phyloP scores from a whole-genome alignment of 2,113 vertebrate genomes.

The Pelusios castaneus region DNA sequence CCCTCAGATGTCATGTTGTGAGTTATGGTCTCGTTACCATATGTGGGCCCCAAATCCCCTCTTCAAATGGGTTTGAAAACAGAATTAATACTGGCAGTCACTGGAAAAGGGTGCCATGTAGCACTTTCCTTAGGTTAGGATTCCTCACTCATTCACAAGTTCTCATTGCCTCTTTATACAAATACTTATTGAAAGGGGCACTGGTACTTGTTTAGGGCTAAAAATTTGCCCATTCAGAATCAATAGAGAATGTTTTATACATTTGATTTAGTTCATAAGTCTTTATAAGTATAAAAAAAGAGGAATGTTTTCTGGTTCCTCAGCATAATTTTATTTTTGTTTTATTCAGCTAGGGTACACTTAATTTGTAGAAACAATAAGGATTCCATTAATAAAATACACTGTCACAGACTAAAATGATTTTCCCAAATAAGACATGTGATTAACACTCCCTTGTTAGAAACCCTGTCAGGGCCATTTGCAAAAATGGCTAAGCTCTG shows the following conservation, averaged over 20 bases:
- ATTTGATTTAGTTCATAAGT: not conserved
- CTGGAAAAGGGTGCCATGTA: fast-evolving
- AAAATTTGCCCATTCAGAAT: not conserved
- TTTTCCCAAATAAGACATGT: conserved; percentile 6
- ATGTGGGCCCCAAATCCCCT: not conserved
- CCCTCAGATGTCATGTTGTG: fast-evolving
- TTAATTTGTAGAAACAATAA: not conserved
- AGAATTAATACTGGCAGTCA: not conserved
- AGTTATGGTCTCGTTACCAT: fast-evolving
- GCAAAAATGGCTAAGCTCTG: conserved; percentile 26
- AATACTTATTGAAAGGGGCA: not conserved
- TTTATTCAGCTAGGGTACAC: not conserved
- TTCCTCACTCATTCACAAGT: not conserved
- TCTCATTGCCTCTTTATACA: not conserved
- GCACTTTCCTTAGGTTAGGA: not conserved
- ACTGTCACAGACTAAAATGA: not conserved
- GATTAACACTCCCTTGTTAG: conserved; percentile 23
- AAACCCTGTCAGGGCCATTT: conserved; percentile 47
- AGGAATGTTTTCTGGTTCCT: not conserved
- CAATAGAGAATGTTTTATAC: not conserved
- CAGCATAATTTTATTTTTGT: not conserved
- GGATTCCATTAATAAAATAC: not conserved
- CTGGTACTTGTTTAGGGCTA: not conserved
- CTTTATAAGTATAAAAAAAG: not conserved
- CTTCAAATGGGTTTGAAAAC: not conserved